Evolutionary conservation across 2,113 vertebrate species (phyloP).

Genomic region (Heloderma charlesbogerti): DNA sequence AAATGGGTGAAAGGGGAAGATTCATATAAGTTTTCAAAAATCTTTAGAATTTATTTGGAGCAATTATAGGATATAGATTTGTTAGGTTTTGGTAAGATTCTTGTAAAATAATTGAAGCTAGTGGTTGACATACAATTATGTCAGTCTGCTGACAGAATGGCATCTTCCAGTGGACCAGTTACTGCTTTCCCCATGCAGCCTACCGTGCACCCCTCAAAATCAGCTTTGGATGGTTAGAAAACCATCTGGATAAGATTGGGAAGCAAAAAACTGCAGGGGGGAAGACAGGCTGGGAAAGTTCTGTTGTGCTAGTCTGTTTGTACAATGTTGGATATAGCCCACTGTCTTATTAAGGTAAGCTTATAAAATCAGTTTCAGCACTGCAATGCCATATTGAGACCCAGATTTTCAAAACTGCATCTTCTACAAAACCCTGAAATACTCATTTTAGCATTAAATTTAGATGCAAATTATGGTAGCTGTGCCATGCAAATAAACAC

Average conservation of each 20-base stretch:
- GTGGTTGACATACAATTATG: background rate
- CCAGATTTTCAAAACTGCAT: background rate
- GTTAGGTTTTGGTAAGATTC: background rate
- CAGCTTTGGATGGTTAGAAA: background rate
- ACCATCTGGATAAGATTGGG: background rate
- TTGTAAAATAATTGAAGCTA: background rate
- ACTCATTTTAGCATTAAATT: conserved; percentile 7
- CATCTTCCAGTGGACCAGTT: background rate
- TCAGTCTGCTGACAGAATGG: background rate
- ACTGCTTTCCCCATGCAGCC: no score
- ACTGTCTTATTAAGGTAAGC: background rate
- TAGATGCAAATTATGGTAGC: background rate
- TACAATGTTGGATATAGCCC: background rate
- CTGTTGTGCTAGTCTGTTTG: background rate
- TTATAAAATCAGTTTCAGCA: conserved; percentile 5
- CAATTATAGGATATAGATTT: background rate
- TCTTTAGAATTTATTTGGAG: background rate
- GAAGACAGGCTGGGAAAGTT: background rate
- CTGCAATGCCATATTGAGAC: background rate
- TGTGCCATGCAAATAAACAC: background rate
- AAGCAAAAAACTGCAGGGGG: background rate
- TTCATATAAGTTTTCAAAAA: background rate
- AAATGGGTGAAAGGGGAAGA: background rate
- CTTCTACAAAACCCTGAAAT: background rate
- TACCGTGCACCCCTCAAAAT: no score